Evolutionary conservation across 1,140 invertebrate genomes (phyloP), one percentile per base, ranked within the genome.

Genomic region (Adoxophyes honmai): DNA sequence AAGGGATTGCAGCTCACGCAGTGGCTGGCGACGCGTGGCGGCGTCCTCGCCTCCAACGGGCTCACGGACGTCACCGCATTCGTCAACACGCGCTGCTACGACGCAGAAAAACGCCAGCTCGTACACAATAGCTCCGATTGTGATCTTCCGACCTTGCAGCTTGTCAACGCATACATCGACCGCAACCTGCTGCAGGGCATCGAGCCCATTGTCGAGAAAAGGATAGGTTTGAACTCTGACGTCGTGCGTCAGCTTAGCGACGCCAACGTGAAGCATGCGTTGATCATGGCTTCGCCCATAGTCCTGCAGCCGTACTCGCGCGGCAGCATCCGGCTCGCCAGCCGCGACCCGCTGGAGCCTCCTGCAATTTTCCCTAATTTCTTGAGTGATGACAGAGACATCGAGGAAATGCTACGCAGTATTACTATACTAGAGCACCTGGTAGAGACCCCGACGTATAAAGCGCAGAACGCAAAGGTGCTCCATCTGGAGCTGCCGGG

Each of bases 321-420:
- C 7, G 96, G 96, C 0, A 90, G 80, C 34, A 86, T 97, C 18
- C 89, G 90, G 55, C 85, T 97, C 0, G 88, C 90, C 21, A 90
- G 89, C 60, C 90, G 76, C 2, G 91, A 96, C 82, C 95, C 95
- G 4, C 88, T 90, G 14, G 90, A 91, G 0, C 92, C 93, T 57
- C 97, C 97, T 0, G 83, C 92, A 8, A 95, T 98, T 9, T 92
- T 94, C 68, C 93, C 96, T 0, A 95, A 95, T 68, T 97, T 95
- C 67, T 91, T 95, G 34, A 73, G 79, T 7, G 83, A 93, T 72
- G 79, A 90, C 0, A 86, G 91, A 1, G 94, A 95, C 62, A 64
- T 93, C 8, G 86, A 92, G 16, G 82, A 92, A 5, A 78, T 93
- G 9, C 73, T 93, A 0, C 78, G 89, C 7, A 92, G 91, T 0